Percentiles rank a stretch among this genome's conserved stretches.
Conservation (phyloP, 2,888 invertebrate genomes). For the Callyntrura guangdongensis region DNA sequence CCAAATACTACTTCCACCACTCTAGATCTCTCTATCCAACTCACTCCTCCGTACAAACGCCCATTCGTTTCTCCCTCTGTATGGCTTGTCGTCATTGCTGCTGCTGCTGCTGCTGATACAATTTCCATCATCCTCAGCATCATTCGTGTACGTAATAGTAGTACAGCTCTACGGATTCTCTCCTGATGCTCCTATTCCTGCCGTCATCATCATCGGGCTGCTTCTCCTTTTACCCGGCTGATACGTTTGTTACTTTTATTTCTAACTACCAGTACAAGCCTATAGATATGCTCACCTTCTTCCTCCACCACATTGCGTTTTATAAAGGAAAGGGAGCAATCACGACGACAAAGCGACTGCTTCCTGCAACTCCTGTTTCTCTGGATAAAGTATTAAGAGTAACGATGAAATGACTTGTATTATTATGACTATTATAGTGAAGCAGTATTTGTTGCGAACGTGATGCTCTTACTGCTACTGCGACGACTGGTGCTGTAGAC, state of each 20-base stretch:
- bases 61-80: conserved; percentile 13
- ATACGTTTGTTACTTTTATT: conserved; percentile 50
- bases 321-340: conserved; percentile 64
- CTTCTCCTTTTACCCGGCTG: conserved; percentile 24
- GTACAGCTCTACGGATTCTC: not conserved
- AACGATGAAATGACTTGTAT: conserved; percentile 61
- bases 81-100: conserved; percentile 25
- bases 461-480: conserved; percentile 19
- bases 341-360: conserved; percentile 42
- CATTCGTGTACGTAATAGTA: conserved; percentile 17
- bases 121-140: conserved; percentile 37
- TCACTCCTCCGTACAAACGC: not conserved
- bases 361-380: conserved; percentile 49
- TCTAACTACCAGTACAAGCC: conserved; percentile 5
- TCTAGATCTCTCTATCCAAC: not conserved
- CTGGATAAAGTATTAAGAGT: conserved; percentile 59
- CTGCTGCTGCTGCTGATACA: conserved; percentile 42
- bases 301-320: not conserved
- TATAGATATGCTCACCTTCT: conserved; percentile 19
- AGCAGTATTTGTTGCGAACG: conserved; percentile 58
- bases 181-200: conserved; percentile 1
- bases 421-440: conserved; percentile 58
- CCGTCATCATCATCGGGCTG: not conserved
- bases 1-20: conserved; percentile 35
- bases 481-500: not conserved